Conservation (phyloP, 1,140 invertebrate genomes). For the Stenopsyche tienmushanensis region DNA sequence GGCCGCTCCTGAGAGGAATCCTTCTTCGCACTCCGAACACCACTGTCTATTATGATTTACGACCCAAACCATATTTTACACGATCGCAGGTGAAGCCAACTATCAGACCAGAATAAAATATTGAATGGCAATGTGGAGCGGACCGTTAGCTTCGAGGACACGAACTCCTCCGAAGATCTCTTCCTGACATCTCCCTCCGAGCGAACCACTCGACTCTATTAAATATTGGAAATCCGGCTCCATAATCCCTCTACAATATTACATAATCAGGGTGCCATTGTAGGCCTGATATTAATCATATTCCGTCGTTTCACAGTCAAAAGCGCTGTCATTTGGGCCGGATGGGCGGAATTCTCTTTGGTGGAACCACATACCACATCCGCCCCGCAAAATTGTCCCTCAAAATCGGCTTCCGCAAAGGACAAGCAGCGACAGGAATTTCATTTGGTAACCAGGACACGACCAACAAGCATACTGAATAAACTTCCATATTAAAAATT, state of each 20-base stretch:
- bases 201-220: no score
- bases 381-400: not conserved
- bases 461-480: no score
- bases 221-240: not conserved
- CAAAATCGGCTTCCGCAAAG: not conserved
- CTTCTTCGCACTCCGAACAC: not conserved
- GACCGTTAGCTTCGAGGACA: not conserved
- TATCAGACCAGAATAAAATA: not conserved
- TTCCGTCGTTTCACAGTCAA: not conserved
- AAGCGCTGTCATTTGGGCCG: not conserved
- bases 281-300: not conserved
- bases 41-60: conserved; percentile 24
- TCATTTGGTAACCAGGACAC: not conserved
- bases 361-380: not conserved
- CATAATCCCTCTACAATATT: not conserved
- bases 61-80: not conserved
- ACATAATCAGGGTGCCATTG: not conserved
- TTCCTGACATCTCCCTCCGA: no score
- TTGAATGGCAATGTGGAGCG: not conserved
- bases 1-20: not conserved
- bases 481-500: no score
- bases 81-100: not conserved
- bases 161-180: not conserved
- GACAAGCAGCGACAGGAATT: not conserved
- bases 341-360: not conserved